Conservation (phyloP, 2,888 invertebrate genomes). For the Synergus gifuensis region DNA sequence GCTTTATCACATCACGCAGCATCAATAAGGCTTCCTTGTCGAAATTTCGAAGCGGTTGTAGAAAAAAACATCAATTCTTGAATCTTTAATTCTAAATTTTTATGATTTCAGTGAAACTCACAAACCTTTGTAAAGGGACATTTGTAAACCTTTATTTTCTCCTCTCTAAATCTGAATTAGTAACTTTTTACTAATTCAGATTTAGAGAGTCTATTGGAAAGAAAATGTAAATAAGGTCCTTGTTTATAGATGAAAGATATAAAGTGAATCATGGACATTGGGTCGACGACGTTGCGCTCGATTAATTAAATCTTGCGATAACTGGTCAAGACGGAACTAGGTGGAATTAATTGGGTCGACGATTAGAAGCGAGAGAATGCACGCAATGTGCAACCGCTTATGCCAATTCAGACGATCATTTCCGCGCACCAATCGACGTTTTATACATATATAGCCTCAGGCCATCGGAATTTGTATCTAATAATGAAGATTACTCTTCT, state of each 20-base stretch:
- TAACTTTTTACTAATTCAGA: no score
- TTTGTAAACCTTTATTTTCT: no score
- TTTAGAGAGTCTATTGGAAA: not conserved
- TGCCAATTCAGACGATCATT: conserved; percentile 35
- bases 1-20: conserved; percentile 50
- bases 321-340: conserved; percentile 26
- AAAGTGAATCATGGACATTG: not conserved
- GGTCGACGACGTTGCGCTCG: not conserved
- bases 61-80: not conserved
- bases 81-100: not conserved
- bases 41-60: not conserved
- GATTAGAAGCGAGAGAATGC: conserved; percentile 20
- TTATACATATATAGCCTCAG: not conserved
- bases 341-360: conserved; percentile 30
- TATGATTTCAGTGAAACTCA: not conserved
- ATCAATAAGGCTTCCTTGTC: conserved; percentile 25
- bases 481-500: not conserved
- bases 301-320: conserved; percentile 33
- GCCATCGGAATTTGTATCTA: not conserved
- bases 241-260: not conserved
- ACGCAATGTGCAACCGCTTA: conserved; percentile 7
- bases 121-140: no score
- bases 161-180: no score
- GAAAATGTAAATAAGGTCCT: not conserved
- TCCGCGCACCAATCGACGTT: not conserved